Evolutionary conservation across 2,888 invertebrate genomes (phyloP).

Genomic region (Ernsta delagoae): DNA sequence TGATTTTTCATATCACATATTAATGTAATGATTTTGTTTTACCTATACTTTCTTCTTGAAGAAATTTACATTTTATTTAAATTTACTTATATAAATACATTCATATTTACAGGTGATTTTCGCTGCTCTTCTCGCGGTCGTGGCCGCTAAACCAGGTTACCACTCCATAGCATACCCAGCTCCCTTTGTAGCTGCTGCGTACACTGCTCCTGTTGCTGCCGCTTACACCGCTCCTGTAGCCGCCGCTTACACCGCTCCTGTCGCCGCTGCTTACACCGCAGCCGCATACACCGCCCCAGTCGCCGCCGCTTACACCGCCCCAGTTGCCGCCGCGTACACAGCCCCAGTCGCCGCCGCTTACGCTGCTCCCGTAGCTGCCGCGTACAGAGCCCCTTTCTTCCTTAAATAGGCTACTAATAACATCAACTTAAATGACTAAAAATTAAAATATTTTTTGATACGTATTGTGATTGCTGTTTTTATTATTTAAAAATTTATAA

Average conservation of each 20-base stretch:
- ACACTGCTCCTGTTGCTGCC: constrained; percentile 52
- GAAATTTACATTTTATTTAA: too few species aligned
- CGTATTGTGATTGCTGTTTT: too few species aligned
- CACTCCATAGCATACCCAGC: constrained; percentile 59
- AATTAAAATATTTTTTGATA: not conserved
- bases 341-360: constrained; percentile 59
- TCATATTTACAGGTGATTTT: constrained; percentile 61
- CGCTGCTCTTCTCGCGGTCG: constrained; percentile 65
- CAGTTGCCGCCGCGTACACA: constrained; percentile 58
- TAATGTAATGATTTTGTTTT: too few species aligned
- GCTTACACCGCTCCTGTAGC: constrained; percentile 60
- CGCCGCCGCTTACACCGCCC: constrained; percentile 57
- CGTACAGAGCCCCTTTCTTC: constrained; percentile 37
- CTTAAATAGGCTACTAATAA: constrained; percentile 2
- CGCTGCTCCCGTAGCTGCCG: constrained; percentile 61
- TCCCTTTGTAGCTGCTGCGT: constrained; percentile 47
- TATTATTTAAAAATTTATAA: too few species aligned
- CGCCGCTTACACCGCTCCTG: constrained; percentile 58
- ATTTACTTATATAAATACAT: not conserved
- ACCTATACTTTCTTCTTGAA: too few species aligned
- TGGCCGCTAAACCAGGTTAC: constrained; percentile 74
- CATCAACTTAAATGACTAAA: not conserved
- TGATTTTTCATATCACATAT: too few species aligned
- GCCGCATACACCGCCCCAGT: constrained; percentile 60
- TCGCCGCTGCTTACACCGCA: constrained; percentile 58